phyloP scores from a whole-genome alignment of 2,888 invertebrate genomes.

The Hemaris fuciformis region DNA sequence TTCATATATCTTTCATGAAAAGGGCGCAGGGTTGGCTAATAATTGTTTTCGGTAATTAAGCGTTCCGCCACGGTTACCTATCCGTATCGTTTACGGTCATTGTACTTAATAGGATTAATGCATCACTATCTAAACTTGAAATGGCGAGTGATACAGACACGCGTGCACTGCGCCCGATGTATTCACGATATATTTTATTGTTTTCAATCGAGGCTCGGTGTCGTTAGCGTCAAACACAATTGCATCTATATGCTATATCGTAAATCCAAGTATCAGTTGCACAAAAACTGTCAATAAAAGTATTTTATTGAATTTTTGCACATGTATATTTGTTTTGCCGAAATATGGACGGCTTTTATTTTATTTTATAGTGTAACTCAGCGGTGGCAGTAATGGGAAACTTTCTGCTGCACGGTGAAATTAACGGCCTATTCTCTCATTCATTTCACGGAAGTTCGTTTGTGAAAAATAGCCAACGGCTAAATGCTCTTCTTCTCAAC shows the following conservation, averaged over 20 bases:
- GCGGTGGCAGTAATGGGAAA: not conserved
- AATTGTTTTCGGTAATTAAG: conserved; percentile 53
- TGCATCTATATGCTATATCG: conserved; percentile 2
- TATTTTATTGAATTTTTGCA: conserved; percentile 12
- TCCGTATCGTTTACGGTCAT: conserved; percentile 45
- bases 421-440: conserved; percentile 11
- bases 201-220: conserved; percentile 9
- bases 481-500: conserved; percentile 2
- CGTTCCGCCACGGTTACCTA: conserved; percentile 40
- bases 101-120: conserved; percentile 49
- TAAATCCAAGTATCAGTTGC: conserved; percentile 15
- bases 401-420: not conserved
- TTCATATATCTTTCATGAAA: conserved; percentile 42
- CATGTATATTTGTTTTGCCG: not conserved
- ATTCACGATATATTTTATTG: conserved; percentile 13
- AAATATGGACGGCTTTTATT: not conserved
- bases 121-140: conserved; percentile 38
- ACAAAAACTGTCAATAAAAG: conserved; percentile 10
- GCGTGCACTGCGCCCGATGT: not conserved
- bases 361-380: not conserved
- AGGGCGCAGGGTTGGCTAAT: conserved; percentile 49
- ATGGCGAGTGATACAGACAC: not conserved
- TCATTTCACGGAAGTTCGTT: conserved; percentile 3
- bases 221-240: conserved; percentile 15
- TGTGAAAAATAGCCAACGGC: conserved; percentile 3